These are phyloP conservation scores for Pteromalus puparum DNA, from an alignment of 1,140 invertebrate species.

Conservation along the genomic window DNA sequence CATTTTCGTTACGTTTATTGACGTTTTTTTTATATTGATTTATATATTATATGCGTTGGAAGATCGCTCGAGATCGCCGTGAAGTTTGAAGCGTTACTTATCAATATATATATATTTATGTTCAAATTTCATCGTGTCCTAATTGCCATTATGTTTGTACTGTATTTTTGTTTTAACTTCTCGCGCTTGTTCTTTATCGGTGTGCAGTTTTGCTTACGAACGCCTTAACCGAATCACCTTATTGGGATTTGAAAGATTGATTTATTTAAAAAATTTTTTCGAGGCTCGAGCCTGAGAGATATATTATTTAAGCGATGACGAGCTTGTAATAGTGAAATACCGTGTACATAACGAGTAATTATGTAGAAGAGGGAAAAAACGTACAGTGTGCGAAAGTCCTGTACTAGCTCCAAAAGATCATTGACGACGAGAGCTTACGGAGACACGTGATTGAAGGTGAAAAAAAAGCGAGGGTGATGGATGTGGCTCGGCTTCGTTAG, in stretches of 20 bases:
- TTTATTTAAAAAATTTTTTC: constrained; percentile 30
- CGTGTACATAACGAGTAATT: constrained; percentile 41
- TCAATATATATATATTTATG: neutral
- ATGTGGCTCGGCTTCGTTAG: constrained; percentile 32
- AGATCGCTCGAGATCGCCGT: constrained; percentile 27
- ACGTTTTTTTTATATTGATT: constrained; percentile 40
- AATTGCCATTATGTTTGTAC: constrained; percentile 28
- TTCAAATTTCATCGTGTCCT: constrained; percentile 15
- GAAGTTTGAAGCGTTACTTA: constrained; percentile 32
- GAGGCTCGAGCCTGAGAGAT: constrained; percentile 24
- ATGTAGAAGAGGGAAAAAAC: neutral
- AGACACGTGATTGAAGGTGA: neutral
- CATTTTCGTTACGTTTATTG: constrained; percentile 36
- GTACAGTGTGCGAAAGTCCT: neutral
- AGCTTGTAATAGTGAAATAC: constrained; percentile 50
- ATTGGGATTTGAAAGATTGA: constrained; percentile 7
- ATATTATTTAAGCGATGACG: constrained; percentile 47
- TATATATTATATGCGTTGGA: constrained; percentile 46
- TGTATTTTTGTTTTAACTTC: constrained; percentile 14
- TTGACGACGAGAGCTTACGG: neutral
- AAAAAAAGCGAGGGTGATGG: neutral
- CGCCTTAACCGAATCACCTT: constrained; percentile 32
- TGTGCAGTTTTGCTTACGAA: constrained; percentile 34
- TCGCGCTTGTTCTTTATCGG: constrained; percentile 14
- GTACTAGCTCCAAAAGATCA: neutral